phyloP scores from a whole-genome alignment of 2,797 vertebrate species.

The Phylloscopus collybita region DNA sequence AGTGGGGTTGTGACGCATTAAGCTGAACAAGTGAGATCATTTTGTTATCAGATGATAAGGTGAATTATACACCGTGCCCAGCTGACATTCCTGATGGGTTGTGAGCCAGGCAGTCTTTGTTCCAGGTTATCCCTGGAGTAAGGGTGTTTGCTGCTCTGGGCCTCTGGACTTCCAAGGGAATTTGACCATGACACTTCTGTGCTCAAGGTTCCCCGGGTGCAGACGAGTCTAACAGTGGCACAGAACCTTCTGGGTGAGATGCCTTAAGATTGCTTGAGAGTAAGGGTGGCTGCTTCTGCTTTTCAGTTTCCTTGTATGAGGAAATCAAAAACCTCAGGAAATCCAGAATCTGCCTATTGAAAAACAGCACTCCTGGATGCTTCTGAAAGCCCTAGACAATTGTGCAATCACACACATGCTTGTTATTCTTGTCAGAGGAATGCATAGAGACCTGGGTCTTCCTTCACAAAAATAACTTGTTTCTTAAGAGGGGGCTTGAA shows the following conservation, averaged over 20 bases:
- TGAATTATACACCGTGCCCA: fast-evolving
- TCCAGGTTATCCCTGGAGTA: not conserved
- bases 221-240: not conserved
- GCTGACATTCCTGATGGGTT: not conserved
- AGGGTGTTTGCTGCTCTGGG: not conserved
- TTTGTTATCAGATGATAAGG: not conserved
- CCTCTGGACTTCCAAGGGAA: not conserved
- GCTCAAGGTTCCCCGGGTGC: not conserved
- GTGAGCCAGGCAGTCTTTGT: not conserved
- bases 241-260: not conserved
- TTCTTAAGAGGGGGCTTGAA: not conserved
- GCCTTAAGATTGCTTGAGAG: not conserved
- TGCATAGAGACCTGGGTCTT: not conserved
- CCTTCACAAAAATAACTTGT: not conserved
- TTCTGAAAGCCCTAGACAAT: not conserved
- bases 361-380: not conserved
- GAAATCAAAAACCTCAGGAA: not conserved
- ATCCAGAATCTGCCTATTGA: not conserved
- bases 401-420: not conserved
- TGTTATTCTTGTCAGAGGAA: not conserved
- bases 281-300: not conserved
- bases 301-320: not conserved
- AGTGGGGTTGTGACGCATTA: not conserved
- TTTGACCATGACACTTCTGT: not conserved
- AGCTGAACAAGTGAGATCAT: not conserved